phyloP scores from a whole-genome alignment of 2,797 vertebrate species.

The Saxicola maurus region DNA sequence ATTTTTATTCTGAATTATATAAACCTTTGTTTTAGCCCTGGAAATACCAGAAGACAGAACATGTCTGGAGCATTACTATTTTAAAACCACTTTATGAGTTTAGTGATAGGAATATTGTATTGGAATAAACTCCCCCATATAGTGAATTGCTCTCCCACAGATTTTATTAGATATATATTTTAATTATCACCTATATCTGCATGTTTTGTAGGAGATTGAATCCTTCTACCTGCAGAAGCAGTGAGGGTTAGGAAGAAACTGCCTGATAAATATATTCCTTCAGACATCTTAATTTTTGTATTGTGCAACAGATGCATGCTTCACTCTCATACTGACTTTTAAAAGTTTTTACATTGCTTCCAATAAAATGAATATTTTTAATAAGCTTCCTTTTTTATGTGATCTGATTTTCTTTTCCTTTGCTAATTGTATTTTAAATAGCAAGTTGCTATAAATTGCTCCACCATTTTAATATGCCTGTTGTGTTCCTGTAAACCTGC shows the following conservation, averaged over 20 bases:
- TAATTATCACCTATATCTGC: background rate
- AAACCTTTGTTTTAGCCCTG: background rate
- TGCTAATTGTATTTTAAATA: background rate
- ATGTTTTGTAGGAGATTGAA: background rate
- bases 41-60: background rate
- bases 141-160: background rate
- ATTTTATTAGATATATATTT: background rate
- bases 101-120: background rate
- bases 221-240: background rate
- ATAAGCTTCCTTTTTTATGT: background rate
- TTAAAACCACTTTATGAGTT: background rate
- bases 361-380: background rate
- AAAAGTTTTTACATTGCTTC: background rate
- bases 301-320: background rate
- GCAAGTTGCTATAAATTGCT: background rate
- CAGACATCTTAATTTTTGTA: background rate
- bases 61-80: background rate
- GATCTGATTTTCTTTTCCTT: background rate
- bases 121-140: background rate
- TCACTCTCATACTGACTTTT: background rate
- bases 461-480: background rate
- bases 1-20: background rate
- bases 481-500: background rate
- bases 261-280: background rate
- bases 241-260: background rate